Evolutionary conservation across 1,140 invertebrate genomes (phyloP).

Genomic region (Leptonema lineaticorne): DNA sequence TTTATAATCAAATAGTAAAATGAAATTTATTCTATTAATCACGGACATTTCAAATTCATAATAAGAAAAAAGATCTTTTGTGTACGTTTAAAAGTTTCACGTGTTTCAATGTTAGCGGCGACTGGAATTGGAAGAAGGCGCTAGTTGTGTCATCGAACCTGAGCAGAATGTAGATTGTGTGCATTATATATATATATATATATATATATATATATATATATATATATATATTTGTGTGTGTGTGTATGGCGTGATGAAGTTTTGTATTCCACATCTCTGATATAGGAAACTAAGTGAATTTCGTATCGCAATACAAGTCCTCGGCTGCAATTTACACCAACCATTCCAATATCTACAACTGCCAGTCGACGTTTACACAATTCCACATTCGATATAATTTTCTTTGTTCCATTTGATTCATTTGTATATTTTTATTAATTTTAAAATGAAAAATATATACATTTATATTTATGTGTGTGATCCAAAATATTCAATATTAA

Average conservation of each 20-base stretch:
- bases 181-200: no score
- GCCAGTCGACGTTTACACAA: no score
- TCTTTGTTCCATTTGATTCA: no score
- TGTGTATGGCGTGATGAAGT: constrained; percentile 20
- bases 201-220: neutral
- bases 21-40: no score
- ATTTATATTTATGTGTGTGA: neutral
- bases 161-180: constrained; percentile 11
- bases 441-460: no score
- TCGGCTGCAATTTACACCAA: constrained; percentile 17
- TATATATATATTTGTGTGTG: no score
- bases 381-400: no score
- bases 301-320: constrained; percentile 15
- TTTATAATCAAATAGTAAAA: no score
- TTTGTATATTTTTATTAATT: no score
- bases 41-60: no score
- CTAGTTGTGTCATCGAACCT: constrained; percentile 27
- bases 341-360: neutral
- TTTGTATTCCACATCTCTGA: constrained; percentile 26
- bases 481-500: constrained; percentile 4
- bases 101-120: neutral
- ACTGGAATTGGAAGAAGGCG: constrained; percentile 17
- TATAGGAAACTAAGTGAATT: constrained; percentile 28
- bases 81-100: no score
- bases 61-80: neutral